phyloP scores from a whole-genome alignment of 2,888 invertebrate genomes.

The Hartigia nigra region DNA sequence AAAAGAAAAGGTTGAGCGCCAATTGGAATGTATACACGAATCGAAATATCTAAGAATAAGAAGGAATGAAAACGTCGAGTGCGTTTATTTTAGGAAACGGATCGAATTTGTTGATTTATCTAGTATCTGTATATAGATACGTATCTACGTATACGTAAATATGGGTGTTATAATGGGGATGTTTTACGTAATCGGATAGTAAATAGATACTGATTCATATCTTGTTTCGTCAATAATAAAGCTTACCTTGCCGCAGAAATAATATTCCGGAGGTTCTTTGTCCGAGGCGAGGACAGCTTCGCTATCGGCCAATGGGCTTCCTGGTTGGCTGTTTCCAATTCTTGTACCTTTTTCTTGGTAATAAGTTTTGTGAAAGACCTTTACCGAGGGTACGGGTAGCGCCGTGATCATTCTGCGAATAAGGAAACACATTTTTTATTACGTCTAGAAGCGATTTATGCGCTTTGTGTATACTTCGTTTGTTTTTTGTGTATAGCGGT shows the following conservation, averaged over 20 bases:
- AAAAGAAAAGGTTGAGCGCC: neutral
- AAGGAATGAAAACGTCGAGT: neutral
- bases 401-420: constrained; percentile 59
- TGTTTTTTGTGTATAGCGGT: too few species aligned
- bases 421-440: neutral
- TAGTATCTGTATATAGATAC: neutral
- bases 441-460: neutral
- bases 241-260: constrained; percentile 60
- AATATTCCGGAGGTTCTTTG: constrained; percentile 60
- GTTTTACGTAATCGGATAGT: neutral
- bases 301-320: constrained; percentile 58
- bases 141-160: neutral
- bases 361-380: constrained; percentile 62
- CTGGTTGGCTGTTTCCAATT: constrained; percentile 57
- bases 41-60: neutral
- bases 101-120: neutral
- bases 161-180: neutral
- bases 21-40: neutral
- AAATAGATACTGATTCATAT: neutral
- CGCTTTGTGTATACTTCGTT: neutral
- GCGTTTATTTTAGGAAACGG: neutral
- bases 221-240: neutral
- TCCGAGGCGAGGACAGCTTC: constrained; percentile 57
- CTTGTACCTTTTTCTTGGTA: constrained; percentile 59
- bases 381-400: constrained; percentile 61